Evolutionary conservation across 2,888 invertebrate genomes (phyloP), one percentile per base, ranked within the genome.

Genomic region (Dexiosoma caninum): DNA sequence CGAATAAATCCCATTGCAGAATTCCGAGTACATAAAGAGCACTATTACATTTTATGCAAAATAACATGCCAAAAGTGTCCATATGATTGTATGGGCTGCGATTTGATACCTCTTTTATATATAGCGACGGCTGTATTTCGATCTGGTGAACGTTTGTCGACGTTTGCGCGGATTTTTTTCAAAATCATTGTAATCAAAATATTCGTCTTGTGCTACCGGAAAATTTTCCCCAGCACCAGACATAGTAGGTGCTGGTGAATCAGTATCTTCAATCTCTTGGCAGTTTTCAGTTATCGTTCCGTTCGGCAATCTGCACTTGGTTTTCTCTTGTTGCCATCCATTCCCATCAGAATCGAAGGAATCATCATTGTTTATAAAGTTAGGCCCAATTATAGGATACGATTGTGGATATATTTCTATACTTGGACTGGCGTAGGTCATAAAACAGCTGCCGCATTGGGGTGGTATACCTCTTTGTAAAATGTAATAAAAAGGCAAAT

Each of bases 101-200:
- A 2, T 19, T 35, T 27, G 5, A 7, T 16, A 10, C 27, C 16
- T 19, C n/a, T 4, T 14, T 32, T 46, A 51, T 23, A 6, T 46
- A 19, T 67, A 37, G 21, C 67, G 67, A 12, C 60, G 85, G 67
- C 88, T 87, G 76, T 87, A 87, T 0, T 83, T 49, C 3, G 87
- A 87, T n/a, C 86, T 83, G 7, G 79, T 57, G 30, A 88, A 87
- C 81, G 81, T 9, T 83, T 84, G 66, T 82, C 84, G 4, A 3
- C 78, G 69, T 49, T 75, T 53, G 8, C 86, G 83, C 23, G 1
- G 1, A 14, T 7, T 69, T 42, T 69, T 6, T 1, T 32, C 32
- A 23, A 44, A 21, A 19, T 64, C 14, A 30, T 69, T 60, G 21
- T 75, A 59, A 10, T 81, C 76, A 23, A 70, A 40, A 40, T 83